These are phyloP conservation scores for Zeugodacus cucurbitae DNA, from an alignment of 1,140 invertebrate species.

Conservation along the genomic window DNA sequence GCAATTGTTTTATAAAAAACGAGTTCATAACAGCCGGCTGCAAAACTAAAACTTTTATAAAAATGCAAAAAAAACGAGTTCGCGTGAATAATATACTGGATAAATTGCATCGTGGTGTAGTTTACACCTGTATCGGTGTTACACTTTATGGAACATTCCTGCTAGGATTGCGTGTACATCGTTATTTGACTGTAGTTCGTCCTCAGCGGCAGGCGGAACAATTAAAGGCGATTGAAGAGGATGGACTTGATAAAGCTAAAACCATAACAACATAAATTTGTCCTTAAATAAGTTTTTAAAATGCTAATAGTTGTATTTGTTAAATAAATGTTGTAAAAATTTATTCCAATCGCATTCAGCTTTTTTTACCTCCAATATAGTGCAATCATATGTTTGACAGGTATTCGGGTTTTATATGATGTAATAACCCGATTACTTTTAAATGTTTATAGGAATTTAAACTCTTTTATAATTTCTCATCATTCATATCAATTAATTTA, in stretches of 20 bases:
- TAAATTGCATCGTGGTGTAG: conserved; percentile 67
- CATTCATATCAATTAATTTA: no score
- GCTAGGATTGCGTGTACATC: conserved; percentile 63
- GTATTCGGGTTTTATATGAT: background rate
- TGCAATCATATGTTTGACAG: background rate
- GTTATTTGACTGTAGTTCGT: conserved; percentile 65
- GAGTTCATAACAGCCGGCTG: background rate
- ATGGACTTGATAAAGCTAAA: conserved; percentile 58
- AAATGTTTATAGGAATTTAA: no score
- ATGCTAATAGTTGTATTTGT: conserved; percentile 1
- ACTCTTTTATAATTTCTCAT: no score
- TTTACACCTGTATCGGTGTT: conserved; percentile 66
- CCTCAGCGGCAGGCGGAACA: conserved; percentile 64
- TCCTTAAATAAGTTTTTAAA: background rate
- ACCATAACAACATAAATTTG: background rate
- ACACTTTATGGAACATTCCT: conserved; percentile 65
- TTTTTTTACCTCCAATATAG: no score
- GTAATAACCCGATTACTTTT: background rate
- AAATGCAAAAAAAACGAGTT: conserved; percentile 61
- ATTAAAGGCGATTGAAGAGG: conserved; percentile 59
- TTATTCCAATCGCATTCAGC: no score
- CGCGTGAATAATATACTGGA: conserved; percentile 62
- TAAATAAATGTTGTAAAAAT: background rate
- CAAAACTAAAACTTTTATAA: background rate
- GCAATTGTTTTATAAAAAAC: background rate